Evolutionary conservation across 2,797 vertebrate genomes (phyloP).

Genomic region (Acrossocheilus wenchowensis): DNA sequence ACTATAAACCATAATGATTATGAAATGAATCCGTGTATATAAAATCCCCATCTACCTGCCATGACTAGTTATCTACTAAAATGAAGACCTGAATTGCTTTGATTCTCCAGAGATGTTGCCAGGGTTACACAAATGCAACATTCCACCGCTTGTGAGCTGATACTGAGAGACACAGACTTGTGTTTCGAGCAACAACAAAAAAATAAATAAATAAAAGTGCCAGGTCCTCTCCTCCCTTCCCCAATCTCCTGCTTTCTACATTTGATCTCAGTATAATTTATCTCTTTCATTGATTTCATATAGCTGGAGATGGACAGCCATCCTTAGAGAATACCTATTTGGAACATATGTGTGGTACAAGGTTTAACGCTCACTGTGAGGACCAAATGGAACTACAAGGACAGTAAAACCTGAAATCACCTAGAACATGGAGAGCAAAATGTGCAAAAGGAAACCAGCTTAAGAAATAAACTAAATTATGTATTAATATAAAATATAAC

Average conservation of each 20-base stretch:
- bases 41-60: conserved; percentile 20
- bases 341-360: conserved; percentile 3
- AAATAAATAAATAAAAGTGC: background rate
- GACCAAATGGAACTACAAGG: background rate
- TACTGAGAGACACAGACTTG: background rate
- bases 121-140: conserved; percentile 44
- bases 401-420: background rate
- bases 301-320: conserved; percentile 3
- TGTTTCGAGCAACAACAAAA: background rate
- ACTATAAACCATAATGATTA: background rate
- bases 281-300: conserved; percentile 21
- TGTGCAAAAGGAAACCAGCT: background rate
- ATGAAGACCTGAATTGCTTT: conserved; percentile 18
- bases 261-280: conserved; percentile 10
- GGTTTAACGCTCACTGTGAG: background rate
- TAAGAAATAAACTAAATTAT: background rate
- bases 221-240: background rate
- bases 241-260: background rate
- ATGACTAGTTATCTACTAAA: conserved; percentile 17
- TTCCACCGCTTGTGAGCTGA: conserved; percentile 9
- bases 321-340: background rate
- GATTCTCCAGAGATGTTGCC: conserved; percentile 31
- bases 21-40: background rate
- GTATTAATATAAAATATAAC: background rate
- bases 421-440: background rate